Conservation (phyloP, 2,888 invertebrate genomes). For the Phortica okadai region DNA sequence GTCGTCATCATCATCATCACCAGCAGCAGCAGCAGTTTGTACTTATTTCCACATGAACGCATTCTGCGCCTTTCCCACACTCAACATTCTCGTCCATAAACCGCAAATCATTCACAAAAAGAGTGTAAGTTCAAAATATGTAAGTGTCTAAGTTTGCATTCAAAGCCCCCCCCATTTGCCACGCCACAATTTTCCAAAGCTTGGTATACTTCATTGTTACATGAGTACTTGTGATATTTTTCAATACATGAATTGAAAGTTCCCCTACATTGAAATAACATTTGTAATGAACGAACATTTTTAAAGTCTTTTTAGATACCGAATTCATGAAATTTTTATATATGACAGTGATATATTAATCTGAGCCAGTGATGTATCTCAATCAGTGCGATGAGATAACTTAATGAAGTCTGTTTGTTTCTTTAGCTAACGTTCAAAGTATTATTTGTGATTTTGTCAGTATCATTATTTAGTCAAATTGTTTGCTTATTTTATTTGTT, state of each 20-base stretch:
- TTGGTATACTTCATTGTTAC: slow-evolving; percentile 4
- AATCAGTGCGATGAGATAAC: too few relatives aligned
- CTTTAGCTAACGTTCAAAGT: too few relatives aligned
- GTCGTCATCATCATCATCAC: slow-evolving; percentile 34
- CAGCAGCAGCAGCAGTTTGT: slow-evolving; percentile 52
- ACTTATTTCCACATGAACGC: slow-evolving; percentile 69
- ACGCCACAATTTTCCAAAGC: background rate
- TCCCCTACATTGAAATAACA: too few relatives aligned
- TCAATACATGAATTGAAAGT: background rate
- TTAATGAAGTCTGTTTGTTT: too few relatives aligned
- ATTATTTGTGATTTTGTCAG: too few relatives aligned
- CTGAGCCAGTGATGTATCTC: too few relatives aligned
- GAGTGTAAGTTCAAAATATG: slow-evolving; percentile 1
- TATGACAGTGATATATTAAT: too few relatives aligned
- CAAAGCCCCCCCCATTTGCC: background rate
- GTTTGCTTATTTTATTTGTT: too few relatives aligned
- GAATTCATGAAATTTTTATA: too few relatives aligned
- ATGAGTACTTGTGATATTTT: background rate
- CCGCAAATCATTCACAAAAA: slow-evolving; percentile 56
- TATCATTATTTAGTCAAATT: too few relatives aligned
- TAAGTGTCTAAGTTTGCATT: slow-evolving; percentile 16
- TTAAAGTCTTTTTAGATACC: too few relatives aligned
- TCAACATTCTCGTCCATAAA: slow-evolving; percentile 49
- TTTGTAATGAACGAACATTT: too few relatives aligned
- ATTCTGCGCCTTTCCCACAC: slow-evolving; percentile 38